Conservation (phyloP, 2,888 invertebrate genomes). For the Orthosia incerta region DNA sequence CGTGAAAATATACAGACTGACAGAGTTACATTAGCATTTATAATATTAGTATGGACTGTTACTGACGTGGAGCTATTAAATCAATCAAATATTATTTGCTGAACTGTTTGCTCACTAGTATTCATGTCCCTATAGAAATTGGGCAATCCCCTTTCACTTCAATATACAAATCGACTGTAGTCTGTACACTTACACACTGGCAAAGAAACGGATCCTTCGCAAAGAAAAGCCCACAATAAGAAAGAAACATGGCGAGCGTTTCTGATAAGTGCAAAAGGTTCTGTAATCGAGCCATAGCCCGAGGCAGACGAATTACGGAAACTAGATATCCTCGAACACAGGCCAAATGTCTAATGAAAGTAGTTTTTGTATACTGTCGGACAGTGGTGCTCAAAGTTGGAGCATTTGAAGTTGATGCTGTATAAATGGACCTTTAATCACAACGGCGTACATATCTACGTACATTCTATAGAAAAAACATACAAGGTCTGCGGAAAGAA, state of each 20-base stretch:
- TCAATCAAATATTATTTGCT: too few relatives aligned
- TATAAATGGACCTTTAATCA: background rate
- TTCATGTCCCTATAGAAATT: too few relatives aligned
- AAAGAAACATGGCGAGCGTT: constrained; percentile 35
- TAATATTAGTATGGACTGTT: too few relatives aligned
- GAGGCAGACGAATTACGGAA: constrained; percentile 64
- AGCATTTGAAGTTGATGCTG: background rate
- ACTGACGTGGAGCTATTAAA: too few relatives aligned
- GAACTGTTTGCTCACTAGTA: too few relatives aligned
- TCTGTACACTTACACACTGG: constrained; percentile 3
- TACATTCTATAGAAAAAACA: too few relatives aligned
- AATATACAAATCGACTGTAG: constrained; percentile 32
- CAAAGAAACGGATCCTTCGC: constrained; percentile 44
- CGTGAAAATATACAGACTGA: too few relatives aligned
- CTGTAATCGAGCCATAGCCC: constrained; percentile 60
- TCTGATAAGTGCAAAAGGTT: constrained; percentile 51
- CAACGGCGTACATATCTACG: too few relatives aligned
- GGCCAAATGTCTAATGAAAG: constrained; percentile 59
- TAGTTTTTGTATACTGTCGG: constrained; percentile 45
- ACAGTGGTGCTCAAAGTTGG: constrained; percentile 40
- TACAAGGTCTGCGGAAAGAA: too few relatives aligned
- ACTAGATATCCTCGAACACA: constrained; percentile 60
- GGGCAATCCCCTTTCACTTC: too few relatives aligned
- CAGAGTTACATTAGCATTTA: too few relatives aligned
- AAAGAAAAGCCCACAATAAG: constrained; percentile 37